These are phyloP conservation scores for Gobius niger DNA, from an alignment of 2,113 vertebrate species.

Conservation along the genomic window DNA sequence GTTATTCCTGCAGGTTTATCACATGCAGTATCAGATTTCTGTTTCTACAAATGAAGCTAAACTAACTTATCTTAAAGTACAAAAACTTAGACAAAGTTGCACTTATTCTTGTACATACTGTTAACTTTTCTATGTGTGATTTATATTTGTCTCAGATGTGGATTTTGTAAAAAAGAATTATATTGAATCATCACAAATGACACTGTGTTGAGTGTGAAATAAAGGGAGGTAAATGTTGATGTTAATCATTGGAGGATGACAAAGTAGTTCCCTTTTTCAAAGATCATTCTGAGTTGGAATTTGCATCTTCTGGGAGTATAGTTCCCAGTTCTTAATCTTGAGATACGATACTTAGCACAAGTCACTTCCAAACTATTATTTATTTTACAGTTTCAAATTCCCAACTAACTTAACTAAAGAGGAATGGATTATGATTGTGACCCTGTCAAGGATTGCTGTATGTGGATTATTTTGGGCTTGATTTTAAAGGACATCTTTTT, in stretches of 20 bases:
- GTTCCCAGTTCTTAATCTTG: slow-evolving; percentile 2
- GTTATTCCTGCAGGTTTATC: slow-evolving; percentile 44
- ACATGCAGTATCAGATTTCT: slow-evolving; percentile 38
- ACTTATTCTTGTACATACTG: slow-evolving; percentile 65
- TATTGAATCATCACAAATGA: slow-evolving; percentile 56
- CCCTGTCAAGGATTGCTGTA: no score
- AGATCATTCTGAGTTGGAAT: slow-evolving; percentile 17
- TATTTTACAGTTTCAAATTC: not conserved
- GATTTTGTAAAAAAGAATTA: slow-evolving; percentile 48
- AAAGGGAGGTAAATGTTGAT: slow-evolving; percentile 15
- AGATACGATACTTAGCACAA: slow-evolving; percentile 33
- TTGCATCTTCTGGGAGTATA: slow-evolving; percentile 15
- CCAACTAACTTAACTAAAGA: no score
- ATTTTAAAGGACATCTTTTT: not conserved
- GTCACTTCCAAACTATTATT: slow-evolving; percentile 19
- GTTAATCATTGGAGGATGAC: slow-evolving; percentile 16
- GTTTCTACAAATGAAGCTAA: slow-evolving; percentile 28
- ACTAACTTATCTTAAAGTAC: slow-evolving; percentile 16
- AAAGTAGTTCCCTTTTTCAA: not conserved
- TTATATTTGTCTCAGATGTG: slow-evolving; percentile 32
- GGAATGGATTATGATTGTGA: no score
- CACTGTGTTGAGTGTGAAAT: slow-evolving; percentile 47
- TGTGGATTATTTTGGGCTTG: no score
- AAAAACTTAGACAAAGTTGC: slow-evolving; percentile 43
- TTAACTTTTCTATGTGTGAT: slow-evolving; percentile 53